Base-by-base conservation (phyloP, 2,797 vertebrate genomes). In the Gallinago solitaria region DNA sequence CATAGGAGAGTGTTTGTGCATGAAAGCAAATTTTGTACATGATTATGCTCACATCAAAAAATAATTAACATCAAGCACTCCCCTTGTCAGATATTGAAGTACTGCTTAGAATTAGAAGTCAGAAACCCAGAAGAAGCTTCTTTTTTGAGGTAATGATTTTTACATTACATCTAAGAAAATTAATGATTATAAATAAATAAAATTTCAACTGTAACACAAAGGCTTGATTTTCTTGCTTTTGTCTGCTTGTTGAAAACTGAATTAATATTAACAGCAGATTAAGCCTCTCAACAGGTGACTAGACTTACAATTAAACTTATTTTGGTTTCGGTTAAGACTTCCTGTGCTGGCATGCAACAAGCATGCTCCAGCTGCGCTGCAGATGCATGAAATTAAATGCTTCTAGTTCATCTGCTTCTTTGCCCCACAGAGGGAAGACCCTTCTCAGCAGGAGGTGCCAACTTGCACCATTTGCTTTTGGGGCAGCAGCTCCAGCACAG, bases 21-120 rank as follows among this genome's bases (percentile, higher is more conserved):
- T 70, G 94, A 96, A 95, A 93, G 50, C 63, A 83, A 78, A 87
- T 89, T 95, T 89, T 96, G 76, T 79, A 89, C 79, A 76, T 84
- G 33, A 91, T 85, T 94, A 93, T 76, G 69, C 81, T 92, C 60
- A 77, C 87, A 95, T 89, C 71, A 96, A 97, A 97, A 97, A 96
- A 88, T 93, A 96, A 97, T 97, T 96, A 96, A 84, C 61, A 93
- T 95, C 59, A 93, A 96, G 53, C 7, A 12, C 64, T 95, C 39
- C 70, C 90, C 89, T 95, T 96, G 93, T 93, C 91, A 97, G 84
- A 64, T 53, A 95, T 16, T 90, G 69, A 96, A 93, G 73, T 70
- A 32, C 30, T 75, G 45, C n/a, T 93, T 87, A 90, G 87, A 82
- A 91, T 85, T 56, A 71, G 35, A 23, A 92, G 60, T 50, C 77